Base-by-base conservation (phyloP, 2,888 invertebrate genomes). In the Sarcophaga caerulescens region DNA sequence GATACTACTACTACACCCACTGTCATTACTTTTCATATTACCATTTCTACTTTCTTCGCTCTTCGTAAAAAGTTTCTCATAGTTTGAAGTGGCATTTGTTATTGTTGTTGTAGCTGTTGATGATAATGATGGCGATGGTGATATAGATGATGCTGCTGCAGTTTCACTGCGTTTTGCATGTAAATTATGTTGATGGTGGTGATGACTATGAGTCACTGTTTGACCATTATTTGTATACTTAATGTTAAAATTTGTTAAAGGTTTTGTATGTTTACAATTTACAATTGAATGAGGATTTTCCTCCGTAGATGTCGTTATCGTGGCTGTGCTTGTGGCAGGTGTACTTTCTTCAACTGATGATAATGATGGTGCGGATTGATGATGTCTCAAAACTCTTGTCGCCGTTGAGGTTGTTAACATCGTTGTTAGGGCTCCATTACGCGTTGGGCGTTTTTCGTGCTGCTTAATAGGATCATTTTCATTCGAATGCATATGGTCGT, bases 371-470 rank as follows among this genome's bases (percentile, higher is more conserved):
- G 76, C 68, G 52, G 68, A 73, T 74, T 87, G 87, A 74, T 90
- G 89, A 84, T 90, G 89, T 19, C 90, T 89, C 65, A 90, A 87
- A 17, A 89, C 88, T 77, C 89, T 89, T 4, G 89, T 88, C 73
- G 47, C 65, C 70, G 66, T 19, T 23, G 65, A 52, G n/a, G 52
- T 14, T 35, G 35, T 1, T 35, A 35, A 35, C 35, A 35, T 35
- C 52, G 52, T 52, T 52, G 17, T 52, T 1, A 52, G 17, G 5
- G 47, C 88, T 57, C 90, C 90, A 70, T 91, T 89, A n/a, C 92
- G 90, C 45, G 91, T 91, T 69, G 90, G 84, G 47, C 91, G 91
- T 77, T 90, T 77, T 88, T 88, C 76, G n/a, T 83, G 76, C 45
- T 73, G 76, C 85, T 88, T 47, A 79, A 80, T 83, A 68, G 62